Base-by-base conservation (phyloP, 2,888 invertebrate species). In the Meganola albula region DNA sequence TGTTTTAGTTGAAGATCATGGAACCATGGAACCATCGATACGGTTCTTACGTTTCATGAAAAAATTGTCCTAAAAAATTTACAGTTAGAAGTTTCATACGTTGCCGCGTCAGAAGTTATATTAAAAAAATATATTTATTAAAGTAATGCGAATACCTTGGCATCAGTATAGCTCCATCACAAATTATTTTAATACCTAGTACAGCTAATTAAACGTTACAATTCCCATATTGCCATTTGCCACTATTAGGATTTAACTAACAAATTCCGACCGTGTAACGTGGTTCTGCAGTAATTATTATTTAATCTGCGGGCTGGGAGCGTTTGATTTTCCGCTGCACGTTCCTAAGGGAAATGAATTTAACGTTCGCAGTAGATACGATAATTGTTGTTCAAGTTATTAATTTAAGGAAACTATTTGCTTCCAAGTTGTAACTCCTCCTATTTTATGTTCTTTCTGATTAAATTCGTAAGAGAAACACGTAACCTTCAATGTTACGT, bases 211-310 rank as follows among this genome's bases (percentile, higher is more conserved):
- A n/a, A n/a, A n/a, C n/a, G n/a, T n/a, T n/a, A n/a, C n/a, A n/a
- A n/a, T n/a, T n/a, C n/a, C n/a, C n/a, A n/a, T n/a, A n/a, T n/a
- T n/a, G n/a, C n/a, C n/a, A n/a, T n/a, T n/a, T n/a, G n/a, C n/a
- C n/a, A n/a, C n/a, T n/a, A n/a, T n/a, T n/a, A n/a, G 16, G 6
- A 16, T 16, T 16, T 22, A 14, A 12, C 10, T 27, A 6, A 23
- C 10, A 27, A 35, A 34, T 27, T 34, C 48, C 32, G 23, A 32
- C 18, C 36, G 36, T 32, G 34, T 34, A 27, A 40, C 30, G 12
- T 35, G 39, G 40, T 27, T 14, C 30, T 26, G 16, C 23, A 27
- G 37, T 42, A 39, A 40, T 40, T 46, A 48, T 30, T 46, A 37
- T 40, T 34, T 39, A 53, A 41, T 36, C 43, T 43, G 11, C 24